These are phyloP conservation scores for Halcyon malimbica DNA, from an alignment of 2,113 vertebrate genomes.

Conservation along the genomic window DNA sequence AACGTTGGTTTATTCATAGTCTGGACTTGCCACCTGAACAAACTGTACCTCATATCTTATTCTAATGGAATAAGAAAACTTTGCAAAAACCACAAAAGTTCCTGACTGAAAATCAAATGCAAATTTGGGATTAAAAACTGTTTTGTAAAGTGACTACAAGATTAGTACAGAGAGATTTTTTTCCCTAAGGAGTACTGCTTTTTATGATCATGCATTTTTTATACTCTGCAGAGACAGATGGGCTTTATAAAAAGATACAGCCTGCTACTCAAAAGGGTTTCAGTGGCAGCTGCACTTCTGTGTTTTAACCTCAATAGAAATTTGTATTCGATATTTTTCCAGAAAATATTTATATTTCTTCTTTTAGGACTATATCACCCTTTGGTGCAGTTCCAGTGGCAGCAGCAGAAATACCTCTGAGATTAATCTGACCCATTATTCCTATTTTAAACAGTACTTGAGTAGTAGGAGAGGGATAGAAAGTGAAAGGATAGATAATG, in stretches of 20 bases:
- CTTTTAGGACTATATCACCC: background rate
- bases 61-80: constrained; percentile 71
- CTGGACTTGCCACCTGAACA: constrained; percentile 76
- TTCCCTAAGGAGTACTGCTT: constrained; percentile 17
- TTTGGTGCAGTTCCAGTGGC: background rate
- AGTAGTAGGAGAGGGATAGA: background rate
- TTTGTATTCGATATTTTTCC: background rate
- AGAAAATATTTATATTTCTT: background rate
- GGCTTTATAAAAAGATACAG: constrained; percentile 45
- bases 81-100: constrained; percentile 63
- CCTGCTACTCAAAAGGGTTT: background rate
- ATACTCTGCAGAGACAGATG: constrained; percentile 52
- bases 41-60: constrained; percentile 71
- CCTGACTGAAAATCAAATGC: constrained; percentile 60
- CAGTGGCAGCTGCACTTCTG: constrained; percentile 3
- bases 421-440: background rate
- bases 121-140: constrained; percentile 49
- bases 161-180: constrained; percentile 10
- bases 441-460: background rate
- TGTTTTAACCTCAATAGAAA: background rate
- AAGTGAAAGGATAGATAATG: background rate
- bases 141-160: constrained; percentile 41
- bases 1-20: constrained; percentile 77
- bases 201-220: constrained; percentile 36
- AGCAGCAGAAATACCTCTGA: background rate